Percentiles rank a stretch among this genome's conserved stretches.
These are phyloP conservation scores for Hedya salicella DNA, from an alignment of 2,888 invertebrate genomes.

Conservation along the genomic window DNA sequence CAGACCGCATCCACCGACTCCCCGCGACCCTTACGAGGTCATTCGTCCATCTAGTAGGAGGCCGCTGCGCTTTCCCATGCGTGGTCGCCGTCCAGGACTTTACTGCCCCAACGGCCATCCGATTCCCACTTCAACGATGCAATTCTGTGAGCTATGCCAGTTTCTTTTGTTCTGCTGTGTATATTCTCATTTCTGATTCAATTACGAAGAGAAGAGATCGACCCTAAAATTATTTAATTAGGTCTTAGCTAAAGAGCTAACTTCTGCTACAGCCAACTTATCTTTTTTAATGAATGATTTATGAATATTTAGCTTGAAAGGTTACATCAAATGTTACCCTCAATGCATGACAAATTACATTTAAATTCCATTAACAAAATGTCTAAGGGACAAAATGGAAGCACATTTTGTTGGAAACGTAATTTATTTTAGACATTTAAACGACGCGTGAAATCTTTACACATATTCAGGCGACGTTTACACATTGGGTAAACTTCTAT, in stretches of 20 bases:
- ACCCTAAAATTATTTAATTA: too few species aligned
- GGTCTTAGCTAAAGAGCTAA: not conserved
- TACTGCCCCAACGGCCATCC: too few species aligned
- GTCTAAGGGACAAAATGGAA: conserved; percentile 9
- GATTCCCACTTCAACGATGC: too few species aligned
- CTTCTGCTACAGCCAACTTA: conserved; percentile 1
- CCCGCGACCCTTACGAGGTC: too few species aligned
- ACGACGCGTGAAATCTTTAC: conserved; percentile 15
- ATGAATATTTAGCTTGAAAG: conserved; percentile 8
- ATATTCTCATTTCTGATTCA: too few species aligned
- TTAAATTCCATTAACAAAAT: conserved; percentile 16
- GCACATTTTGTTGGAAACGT: conserved; percentile 7
- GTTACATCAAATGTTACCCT: conserved; percentile 7
- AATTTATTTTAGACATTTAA: conserved; percentile 14
- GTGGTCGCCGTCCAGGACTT: too few species aligned
- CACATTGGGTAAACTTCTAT: not conserved
- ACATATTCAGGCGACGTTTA: not conserved
- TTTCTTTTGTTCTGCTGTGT: conserved; percentile 1
- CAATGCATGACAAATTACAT: conserved; percentile 8
- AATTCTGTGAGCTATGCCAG: too few species aligned
- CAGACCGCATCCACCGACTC: too few species aligned
- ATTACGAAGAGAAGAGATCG: too few species aligned
- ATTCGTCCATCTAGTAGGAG: too few species aligned
- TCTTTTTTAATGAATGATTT: conserved; percentile 2
- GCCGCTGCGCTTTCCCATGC: too few species aligned